A percentile compares a stretch with the other conserved stretches of the same genome.
These are phyloP conservation scores for Drosophila algonquin DNA, from an alignment of 2,888 invertebrate genomes.

Conservation along the genomic window DNA sequence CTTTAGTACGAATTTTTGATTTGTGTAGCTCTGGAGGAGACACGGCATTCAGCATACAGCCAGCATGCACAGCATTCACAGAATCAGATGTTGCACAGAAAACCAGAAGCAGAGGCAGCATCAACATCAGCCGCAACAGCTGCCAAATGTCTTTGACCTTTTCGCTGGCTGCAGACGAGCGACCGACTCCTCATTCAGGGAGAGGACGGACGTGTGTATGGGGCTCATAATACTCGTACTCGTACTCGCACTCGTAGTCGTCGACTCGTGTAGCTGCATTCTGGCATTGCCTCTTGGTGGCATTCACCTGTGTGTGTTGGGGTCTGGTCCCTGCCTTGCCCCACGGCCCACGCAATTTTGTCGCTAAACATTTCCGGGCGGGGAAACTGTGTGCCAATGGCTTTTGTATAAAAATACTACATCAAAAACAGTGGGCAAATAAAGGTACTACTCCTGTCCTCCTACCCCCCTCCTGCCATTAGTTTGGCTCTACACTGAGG, in stretches of 20 bases:
- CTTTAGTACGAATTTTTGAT: slow-evolving; percentile 79
- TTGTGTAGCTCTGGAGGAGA: slow-evolving; percentile 47
- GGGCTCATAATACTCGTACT: slow-evolving; percentile 56
- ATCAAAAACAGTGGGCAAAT: slow-evolving; percentile 8
- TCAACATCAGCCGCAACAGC: slow-evolving; percentile 17
- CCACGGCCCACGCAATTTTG: slow-evolving; percentile 60
- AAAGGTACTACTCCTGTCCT: slow-evolving; percentile 12
- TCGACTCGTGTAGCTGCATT: slow-evolving; percentile 24
- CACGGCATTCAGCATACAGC: neutral
- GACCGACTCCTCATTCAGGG: neutral
- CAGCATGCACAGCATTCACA: neutral
- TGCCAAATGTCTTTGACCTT: slow-evolving; percentile 73
- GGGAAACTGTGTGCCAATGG: slow-evolving; percentile 23
- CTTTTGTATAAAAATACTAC: slow-evolving; percentile 35
- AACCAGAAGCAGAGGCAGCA: slow-evolving; percentile 26
- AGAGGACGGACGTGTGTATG: slow-evolving; percentile 9
- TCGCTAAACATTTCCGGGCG: slow-evolving; percentile 55
- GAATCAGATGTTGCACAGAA: slow-evolving; percentile 16
- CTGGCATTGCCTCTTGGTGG: slow-evolving; percentile 54
- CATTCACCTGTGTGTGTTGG: slow-evolving; percentile 70
- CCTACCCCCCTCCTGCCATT: slow-evolving; percentile 13
- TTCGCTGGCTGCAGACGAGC: slow-evolving; percentile 37
- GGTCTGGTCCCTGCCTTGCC: neutral
- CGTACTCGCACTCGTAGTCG: slow-evolving; percentile 17
- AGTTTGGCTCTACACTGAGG: slow-evolving; percentile 8